Evolutionary conservation across 2,113 vertebrate species (phyloP).

Genomic region (Galemys pyrenaicus): DNA sequence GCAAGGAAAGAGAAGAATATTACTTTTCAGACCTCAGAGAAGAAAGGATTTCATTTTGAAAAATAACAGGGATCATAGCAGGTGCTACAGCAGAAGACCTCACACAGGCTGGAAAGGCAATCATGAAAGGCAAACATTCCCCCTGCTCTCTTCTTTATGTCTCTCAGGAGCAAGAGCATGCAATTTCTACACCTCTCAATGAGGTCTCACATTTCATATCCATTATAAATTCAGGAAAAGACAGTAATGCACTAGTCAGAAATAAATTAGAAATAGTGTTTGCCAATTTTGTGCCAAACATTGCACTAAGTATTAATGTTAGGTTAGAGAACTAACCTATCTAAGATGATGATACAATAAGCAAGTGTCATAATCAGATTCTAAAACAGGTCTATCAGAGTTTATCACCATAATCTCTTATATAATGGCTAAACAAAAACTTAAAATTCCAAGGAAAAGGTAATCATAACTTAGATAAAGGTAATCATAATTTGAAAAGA

Average conservation of each 20-base stretch:
- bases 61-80: background rate
- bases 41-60: background rate
- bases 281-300: background rate
- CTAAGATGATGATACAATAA: background rate
- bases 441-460: background rate
- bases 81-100: background rate
- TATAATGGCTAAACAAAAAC: background rate
- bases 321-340: background rate
- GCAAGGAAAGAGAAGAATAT: background rate
- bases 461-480: background rate
- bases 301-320: background rate
- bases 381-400: background rate
- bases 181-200: background rate
- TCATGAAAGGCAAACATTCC: background rate
- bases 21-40: background rate
- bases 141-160: background rate
- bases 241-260: background rate
- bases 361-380: background rate
- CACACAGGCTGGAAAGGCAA: background rate
- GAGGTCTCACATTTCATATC: constrained; percentile 26
- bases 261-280: constrained; percentile 31
- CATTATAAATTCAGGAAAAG: constrained; percentile 24
- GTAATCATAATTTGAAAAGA: background rate
- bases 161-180: background rate
- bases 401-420: background rate